Conservation (phyloP, 1,140 invertebrate species). For the Rhagoletis pomonella region DNA sequence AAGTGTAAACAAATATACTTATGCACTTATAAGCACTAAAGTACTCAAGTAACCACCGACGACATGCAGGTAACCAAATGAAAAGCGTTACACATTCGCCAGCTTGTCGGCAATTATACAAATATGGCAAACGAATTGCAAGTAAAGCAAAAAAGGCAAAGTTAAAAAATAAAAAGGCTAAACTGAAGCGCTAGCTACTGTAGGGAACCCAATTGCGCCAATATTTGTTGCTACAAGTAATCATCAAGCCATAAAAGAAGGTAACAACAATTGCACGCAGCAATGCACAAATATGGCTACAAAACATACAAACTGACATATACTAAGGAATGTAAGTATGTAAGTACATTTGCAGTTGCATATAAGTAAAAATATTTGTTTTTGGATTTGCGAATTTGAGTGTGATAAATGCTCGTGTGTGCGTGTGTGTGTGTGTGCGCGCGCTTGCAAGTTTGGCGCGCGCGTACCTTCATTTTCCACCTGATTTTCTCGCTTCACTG, state of each 20-base stretch:
- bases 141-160: background rate
- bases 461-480: no score
- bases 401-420: no score
- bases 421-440: no score
- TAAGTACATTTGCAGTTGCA: background rate
- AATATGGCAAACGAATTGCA: slow-evolving; percentile 1
- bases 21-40: slow-evolving; percentile 23
- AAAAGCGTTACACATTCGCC: background rate
- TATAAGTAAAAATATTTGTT: background rate
- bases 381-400: no score
- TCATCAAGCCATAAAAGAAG: background rate
- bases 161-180: background rate
- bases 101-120: slow-evolving; percentile 44
- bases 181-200: background rate
- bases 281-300: slow-evolving; percentile 1
- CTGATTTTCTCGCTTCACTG: no score
- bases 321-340: no score
- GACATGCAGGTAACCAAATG: background rate
- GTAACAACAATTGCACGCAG: slow-evolving; percentile 5
- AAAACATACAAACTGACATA: slow-evolving; percentile 6
- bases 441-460: no score
- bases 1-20: background rate
- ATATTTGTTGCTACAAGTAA: background rate
- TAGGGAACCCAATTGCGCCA: background rate
- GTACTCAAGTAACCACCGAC: background rate